These are phyloP conservation scores for Neogobius melanostomus DNA, from an alignment of 2,113 vertebrate genomes.

Conservation along the genomic window DNA sequence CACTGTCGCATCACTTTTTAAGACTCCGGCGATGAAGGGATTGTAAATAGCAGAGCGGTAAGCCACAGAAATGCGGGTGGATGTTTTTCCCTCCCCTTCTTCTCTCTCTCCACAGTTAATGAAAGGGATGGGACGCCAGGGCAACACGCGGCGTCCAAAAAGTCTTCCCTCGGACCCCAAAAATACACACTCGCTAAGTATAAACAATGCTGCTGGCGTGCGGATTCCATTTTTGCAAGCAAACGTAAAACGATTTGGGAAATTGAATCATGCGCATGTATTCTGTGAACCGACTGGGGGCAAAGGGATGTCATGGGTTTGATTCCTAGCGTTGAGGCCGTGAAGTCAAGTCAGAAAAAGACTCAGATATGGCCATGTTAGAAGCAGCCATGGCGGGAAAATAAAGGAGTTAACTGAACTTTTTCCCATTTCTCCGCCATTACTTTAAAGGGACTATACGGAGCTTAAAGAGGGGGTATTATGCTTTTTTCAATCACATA, in stretches of 20 bases:
- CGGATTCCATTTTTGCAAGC: constrained; percentile 11
- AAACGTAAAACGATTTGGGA: constrained; percentile 30
- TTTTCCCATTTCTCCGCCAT: too few species aligned
- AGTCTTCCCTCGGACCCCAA: constrained; percentile 45
- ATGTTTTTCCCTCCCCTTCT: constrained; percentile 6
- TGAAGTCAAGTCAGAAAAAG: too few species aligned
- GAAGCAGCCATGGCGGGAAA: too few species aligned
- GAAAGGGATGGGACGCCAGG: constrained; percentile 50
- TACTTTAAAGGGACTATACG: too few species aligned
- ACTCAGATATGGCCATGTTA: too few species aligned
- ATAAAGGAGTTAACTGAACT: too few species aligned
- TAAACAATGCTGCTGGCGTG: constrained; percentile 36
- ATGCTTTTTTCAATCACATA: too few species aligned
- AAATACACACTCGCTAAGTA: constrained; percentile 36
- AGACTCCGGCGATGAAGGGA: constrained; percentile 53
- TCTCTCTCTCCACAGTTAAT: constrained; percentile 54
- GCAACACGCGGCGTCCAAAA: constrained; percentile 36
- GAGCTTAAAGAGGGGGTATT: too few species aligned
- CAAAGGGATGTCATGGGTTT: too few species aligned
- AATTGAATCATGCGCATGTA: neutral
- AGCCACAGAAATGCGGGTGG: constrained; percentile 58
- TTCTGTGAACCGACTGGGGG: too few species aligned
- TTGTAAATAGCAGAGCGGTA: constrained; percentile 65
- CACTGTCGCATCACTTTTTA: constrained; percentile 58
- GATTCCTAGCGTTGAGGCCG: too few species aligned